These are phyloP conservation scores for Coilia nasus DNA, from an alignment of 2,797 vertebrate genomes.

Conservation along the genomic window DNA sequence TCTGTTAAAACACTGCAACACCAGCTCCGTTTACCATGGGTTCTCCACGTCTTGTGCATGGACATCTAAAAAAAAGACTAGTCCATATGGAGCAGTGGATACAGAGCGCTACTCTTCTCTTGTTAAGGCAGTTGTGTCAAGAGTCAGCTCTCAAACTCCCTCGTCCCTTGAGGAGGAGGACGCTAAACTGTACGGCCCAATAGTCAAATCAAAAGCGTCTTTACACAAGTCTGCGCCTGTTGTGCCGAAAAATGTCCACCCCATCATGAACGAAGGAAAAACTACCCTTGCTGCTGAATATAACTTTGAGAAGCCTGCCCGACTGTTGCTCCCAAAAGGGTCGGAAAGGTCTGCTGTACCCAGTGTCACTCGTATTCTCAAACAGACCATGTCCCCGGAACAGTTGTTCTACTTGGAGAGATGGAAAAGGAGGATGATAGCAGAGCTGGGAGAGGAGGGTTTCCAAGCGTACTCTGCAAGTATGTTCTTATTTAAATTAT, in stretches of 20 bases:
- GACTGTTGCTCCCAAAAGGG: conserved; percentile 69
- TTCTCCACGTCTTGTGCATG: conserved; percentile 69
- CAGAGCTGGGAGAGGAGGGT: conserved; percentile 87
- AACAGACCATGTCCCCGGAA: conserved; percentile 84
- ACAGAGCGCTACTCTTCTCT: conserved; percentile 84
- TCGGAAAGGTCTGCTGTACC: conserved; percentile 62
- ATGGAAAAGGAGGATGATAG: conserved; percentile 89
- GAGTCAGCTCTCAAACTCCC: conserved; percentile 76
- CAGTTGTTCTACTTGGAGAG: conserved; percentile 88
- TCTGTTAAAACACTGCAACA: conserved; percentile 47
- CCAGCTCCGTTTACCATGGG: conserved; percentile 37
- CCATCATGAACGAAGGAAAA: conserved; percentile 74
- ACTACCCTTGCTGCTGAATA: conserved; percentile 41
- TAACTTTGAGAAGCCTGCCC: conserved; percentile 64
- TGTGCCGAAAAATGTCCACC: conserved; percentile 68
- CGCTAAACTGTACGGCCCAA: conserved; percentile 79
- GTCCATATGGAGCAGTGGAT: conserved; percentile 81
- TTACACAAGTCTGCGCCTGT: conserved; percentile 51
- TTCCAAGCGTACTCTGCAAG: conserved; percentile 87
- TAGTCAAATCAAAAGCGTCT: conserved; percentile 68
- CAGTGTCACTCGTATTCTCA: conserved; percentile 92
- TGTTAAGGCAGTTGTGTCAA: conserved; percentile 79
- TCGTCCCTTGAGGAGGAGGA: conserved; percentile 81
- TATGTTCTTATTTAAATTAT: conserved; percentile 62
- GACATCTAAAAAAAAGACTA: conserved; percentile 77